phyloP scores from a whole-genome alignment of 2,888 invertebrate genomes.

The Volucella bombylans region DNA sequence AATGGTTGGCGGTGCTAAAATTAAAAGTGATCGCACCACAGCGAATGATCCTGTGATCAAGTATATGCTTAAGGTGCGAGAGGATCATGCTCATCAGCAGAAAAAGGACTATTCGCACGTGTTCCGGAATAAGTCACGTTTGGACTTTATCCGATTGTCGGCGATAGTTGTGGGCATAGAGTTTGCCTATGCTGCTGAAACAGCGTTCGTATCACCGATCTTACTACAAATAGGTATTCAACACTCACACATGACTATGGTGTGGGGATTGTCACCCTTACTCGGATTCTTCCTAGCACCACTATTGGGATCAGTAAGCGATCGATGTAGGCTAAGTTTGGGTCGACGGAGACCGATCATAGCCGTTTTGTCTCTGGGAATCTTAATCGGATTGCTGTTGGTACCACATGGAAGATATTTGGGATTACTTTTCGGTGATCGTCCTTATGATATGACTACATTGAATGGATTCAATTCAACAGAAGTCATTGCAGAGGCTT shows the following conservation, averaged over 20 bases:
- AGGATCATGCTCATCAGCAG: slow-evolving; percentile 80
- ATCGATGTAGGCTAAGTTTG: slow-evolving; percentile 84
- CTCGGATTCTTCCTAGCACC: slow-evolving; percentile 82
- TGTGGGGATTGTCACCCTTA: slow-evolving; percentile 82
- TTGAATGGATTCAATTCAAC: slow-evolving; percentile 71
- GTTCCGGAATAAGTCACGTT: slow-evolving; percentile 80
- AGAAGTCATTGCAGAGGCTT: slow-evolving; percentile 76
- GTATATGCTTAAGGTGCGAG: slow-evolving; percentile 81
- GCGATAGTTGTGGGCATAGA: slow-evolving; percentile 84
- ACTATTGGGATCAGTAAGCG: slow-evolving; percentile 85
- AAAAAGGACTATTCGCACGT: slow-evolving; percentile 82
- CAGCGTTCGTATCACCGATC: slow-evolving; percentile 86
- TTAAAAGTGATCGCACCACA: slow-evolving; percentile 76
- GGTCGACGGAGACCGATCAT: slow-evolving; percentile 86
- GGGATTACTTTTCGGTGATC: slow-evolving; percentile 84
- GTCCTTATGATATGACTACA: slow-evolving; percentile 70
- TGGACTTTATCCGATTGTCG: slow-evolving; percentile 80
- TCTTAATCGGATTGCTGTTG: slow-evolving; percentile 84
- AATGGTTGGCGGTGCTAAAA: slow-evolving; percentile 80
- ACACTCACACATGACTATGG: slow-evolving; percentile 85
- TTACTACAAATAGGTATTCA: slow-evolving; percentile 85
- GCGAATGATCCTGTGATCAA: slow-evolving; percentile 81
- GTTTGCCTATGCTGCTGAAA: slow-evolving; percentile 87
- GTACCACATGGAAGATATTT: slow-evolving; percentile 85
- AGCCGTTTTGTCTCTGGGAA: slow-evolving; percentile 84